These are phyloP conservation scores for Hyposoter didymator DNA, from an alignment of 2,888 invertebrate genomes.

Conservation along the genomic window DNA sequence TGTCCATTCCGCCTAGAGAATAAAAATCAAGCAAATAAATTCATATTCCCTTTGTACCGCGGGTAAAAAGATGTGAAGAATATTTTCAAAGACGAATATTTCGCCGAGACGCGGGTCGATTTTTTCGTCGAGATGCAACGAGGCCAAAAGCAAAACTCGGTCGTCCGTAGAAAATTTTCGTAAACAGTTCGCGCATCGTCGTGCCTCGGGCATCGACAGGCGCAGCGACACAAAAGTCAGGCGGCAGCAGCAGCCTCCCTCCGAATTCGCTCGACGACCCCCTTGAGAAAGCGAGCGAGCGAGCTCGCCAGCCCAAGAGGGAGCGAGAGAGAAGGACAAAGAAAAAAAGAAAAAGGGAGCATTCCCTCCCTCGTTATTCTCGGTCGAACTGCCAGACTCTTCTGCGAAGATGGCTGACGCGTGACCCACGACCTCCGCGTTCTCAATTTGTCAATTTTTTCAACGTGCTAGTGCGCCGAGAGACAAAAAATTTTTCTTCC, in stretches of 20 bases:
- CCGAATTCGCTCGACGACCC: conserved; percentile 58
- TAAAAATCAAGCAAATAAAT: neutral
- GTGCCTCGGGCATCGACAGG: conserved; percentile 60
- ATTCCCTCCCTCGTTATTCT: conserved; percentile 45
- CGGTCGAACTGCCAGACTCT: conserved; percentile 44
- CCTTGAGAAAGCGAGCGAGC: conserved; percentile 61
- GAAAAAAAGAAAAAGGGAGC: conserved; percentile 19
- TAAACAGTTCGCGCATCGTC: conserved; percentile 52
- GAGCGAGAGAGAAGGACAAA: conserved; percentile 23
- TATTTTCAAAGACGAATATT: neutral
- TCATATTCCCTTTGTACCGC: neutral
- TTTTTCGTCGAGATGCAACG: neutral
- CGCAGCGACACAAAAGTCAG: conserved; percentile 46
- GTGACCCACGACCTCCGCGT: conserved; percentile 58
- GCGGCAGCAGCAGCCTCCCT: conserved; percentile 62
- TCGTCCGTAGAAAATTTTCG: conserved; percentile 25
- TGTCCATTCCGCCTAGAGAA: neutral
- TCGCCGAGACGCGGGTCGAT: neutral
- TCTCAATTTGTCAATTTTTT: conserved; percentile 37
- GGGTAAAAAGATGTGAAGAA: neutral
- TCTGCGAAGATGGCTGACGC: conserved; percentile 65
- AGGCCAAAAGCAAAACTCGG: conserved; percentile 18
- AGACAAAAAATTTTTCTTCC: neutral
- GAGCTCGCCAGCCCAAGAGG: neutral
- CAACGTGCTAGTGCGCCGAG: neutral